A percentile compares a stretch with the other conserved stretches of the same genome.
These are phyloP conservation scores for Scaptomyza caliginosa DNA, from an alignment of 2,888 invertebrate genomes.

Conservation along the genomic window DNA sequence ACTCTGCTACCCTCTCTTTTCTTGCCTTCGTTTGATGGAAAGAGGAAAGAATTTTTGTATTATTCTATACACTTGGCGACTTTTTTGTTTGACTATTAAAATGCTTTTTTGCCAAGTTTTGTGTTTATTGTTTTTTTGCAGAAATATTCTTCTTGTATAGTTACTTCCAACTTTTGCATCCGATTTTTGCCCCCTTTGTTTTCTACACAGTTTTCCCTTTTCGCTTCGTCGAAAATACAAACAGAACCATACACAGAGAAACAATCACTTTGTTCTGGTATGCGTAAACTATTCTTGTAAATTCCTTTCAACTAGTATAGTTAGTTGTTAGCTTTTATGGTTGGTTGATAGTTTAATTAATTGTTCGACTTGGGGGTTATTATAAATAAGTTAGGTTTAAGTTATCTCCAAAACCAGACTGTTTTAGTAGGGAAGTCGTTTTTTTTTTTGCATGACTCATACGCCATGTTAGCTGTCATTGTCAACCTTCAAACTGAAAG, in stretches of 20 bases:
- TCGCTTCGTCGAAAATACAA: neutral
- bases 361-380: neutral
- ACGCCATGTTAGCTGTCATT: conserved; percentile 51
- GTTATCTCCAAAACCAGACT: neutral
- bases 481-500: conserved; percentile 13
- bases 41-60: neutral
- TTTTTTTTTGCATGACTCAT: conserved; percentile 35
- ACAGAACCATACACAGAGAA: conserved; percentile 15
- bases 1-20: too few species aligned
- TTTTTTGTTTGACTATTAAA: conserved; percentile 57
- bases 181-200: neutral
- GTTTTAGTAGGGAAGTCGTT: neutral
- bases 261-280: conserved; percentile 29
- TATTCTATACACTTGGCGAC: conserved; percentile 15
- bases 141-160: conserved; percentile 13
- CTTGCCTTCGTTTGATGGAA: neutral
- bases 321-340: neutral
- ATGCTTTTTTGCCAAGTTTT: conserved; percentile 26
- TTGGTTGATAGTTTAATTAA: conserved; percentile 17
- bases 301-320: neutral
- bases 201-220: conserved; percentile 17
- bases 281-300: conserved; percentile 27
- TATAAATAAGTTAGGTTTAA: too few species aligned
- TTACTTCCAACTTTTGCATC: conserved; percentile 3
- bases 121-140: conserved; percentile 12